These are phyloP conservation scores for Oligia strigilis DNA, from an alignment of 2,888 invertebrate genomes.

Conservation along the genomic window DNA sequence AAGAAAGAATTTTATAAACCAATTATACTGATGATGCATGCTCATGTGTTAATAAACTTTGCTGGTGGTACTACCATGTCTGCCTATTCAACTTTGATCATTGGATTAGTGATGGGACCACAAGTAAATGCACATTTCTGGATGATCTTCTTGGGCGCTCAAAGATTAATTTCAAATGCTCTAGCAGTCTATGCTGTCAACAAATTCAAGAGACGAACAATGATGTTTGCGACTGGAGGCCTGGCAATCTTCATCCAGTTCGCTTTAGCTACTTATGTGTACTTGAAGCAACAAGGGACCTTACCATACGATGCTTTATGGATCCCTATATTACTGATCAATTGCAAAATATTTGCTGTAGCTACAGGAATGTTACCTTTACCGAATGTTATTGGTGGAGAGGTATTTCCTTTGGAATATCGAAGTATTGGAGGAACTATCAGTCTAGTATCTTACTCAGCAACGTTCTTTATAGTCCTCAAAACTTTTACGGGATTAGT, in stretches of 20 bases:
- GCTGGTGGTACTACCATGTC: slow-evolving; percentile 92
- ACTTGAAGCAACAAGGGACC: slow-evolving; percentile 68
- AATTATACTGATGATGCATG: slow-evolving; percentile 89
- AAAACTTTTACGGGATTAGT: slow-evolving; percentile 91
- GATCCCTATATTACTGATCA: slow-evolving; percentile 85
- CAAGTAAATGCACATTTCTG: slow-evolving; percentile 90
- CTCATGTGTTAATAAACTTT: slow-evolving; percentile 91
- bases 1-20: slow-evolving; percentile 90
- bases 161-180: slow-evolving; percentile 90
- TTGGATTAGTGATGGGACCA: slow-evolving; percentile 89
- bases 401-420: slow-evolving; percentile 91
- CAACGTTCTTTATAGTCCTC: slow-evolving; percentile 90
- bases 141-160: slow-evolving; percentile 91
- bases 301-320: slow-evolving; percentile 77
- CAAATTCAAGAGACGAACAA: slow-evolving; percentile 89
- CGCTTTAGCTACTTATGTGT: slow-evolving; percentile 84
- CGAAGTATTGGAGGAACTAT: slow-evolving; percentile 91
- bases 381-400: slow-evolving; percentile 93
- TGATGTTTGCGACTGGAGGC: slow-evolving; percentile 90
- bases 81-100: slow-evolving; percentile 91
- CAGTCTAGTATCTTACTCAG: slow-evolving; percentile 89
- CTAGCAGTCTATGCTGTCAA: slow-evolving; percentile 91
- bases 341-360: slow-evolving; percentile 90
- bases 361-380: slow-evolving; percentile 91
- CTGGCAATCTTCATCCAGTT: slow-evolving; percentile 90